Evolutionary conservation across 2,888 invertebrate genomes (phyloP).

Genomic region (Rhimphoctona megacephalus): DNA sequence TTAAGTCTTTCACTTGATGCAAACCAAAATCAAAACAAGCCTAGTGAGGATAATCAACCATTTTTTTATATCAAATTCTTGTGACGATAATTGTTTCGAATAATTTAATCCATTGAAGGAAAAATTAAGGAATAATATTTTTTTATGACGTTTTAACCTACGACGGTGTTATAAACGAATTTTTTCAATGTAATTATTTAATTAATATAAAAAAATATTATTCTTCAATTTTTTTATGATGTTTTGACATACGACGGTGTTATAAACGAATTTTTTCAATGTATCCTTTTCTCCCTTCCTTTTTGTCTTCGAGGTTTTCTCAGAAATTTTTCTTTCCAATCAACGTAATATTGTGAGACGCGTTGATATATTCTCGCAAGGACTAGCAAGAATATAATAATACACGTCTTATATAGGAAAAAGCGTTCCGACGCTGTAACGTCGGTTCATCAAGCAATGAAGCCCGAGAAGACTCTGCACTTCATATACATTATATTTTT

Average conservation of each 20-base stretch:
- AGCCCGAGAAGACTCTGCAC: slow-evolving; percentile 22
- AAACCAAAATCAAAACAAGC: no score
- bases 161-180: not conserved
- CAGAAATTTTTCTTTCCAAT: slow-evolving; percentile 49
- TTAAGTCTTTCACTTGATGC: no score
- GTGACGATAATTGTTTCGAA: not conserved
- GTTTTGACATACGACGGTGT: not conserved
- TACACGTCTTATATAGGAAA: not conserved
- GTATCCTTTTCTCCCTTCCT: not conserved
- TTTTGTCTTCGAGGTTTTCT: slow-evolving; percentile 25
- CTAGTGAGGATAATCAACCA: no score
- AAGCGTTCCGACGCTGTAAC: not conserved
- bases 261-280: not conserved
- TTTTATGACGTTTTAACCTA: not conserved
- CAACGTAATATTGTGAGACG: slow-evolving; percentile 62
- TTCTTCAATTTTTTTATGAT: not conserved
- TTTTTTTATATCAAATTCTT: not conserved
- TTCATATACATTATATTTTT: slow-evolving; percentile 46
- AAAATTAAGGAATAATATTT: not conserved
- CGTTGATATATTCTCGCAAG: slow-evolving; percentile 34
- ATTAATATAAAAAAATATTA: not conserved
- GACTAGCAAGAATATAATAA: slow-evolving; percentile 24
- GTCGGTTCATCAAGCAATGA: slow-evolving; percentile 43
- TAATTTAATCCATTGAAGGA: not conserved
- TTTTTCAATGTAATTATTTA: not conserved